Percentiles rank a stretch among this genome's conserved stretches.
These are phyloP conservation scores for Physella acuta DNA, from an alignment of 1,140 invertebrate genomes.

Conservation along the genomic window DNA sequence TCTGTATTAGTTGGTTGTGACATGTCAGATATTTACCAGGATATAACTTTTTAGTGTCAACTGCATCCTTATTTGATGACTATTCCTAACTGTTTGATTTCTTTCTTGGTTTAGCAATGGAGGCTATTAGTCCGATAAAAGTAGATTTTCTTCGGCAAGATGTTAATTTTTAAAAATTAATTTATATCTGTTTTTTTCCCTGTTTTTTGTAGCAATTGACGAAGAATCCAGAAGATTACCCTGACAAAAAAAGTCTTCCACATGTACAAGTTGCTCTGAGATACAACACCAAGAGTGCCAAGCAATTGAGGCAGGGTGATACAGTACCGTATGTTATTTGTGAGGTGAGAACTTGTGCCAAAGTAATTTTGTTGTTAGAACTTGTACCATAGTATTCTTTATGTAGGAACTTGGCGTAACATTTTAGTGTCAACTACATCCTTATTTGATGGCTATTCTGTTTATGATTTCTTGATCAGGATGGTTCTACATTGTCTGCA, in stretches of 20 bases:
- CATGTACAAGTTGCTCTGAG: conserved; percentile 92
- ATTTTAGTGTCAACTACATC: background rate
- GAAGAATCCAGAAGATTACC: conserved; percentile 91
- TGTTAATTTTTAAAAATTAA: background rate
- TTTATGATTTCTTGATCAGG: conserved; percentile 42
- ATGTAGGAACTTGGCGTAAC: background rate
- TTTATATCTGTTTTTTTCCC: conserved; percentile 15
- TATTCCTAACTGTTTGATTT: too few relatives aligned
- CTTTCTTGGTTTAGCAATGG: too few relatives aligned
- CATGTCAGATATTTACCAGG: too few relatives aligned
- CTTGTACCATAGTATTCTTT: background rate
- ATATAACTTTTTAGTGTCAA: too few relatives aligned
- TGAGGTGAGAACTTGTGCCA: conserved; percentile 61
- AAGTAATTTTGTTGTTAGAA: background rate
- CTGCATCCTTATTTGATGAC: too few relatives aligned
- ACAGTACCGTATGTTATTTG: conserved; percentile 96
- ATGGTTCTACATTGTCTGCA: conserved; percentile 68
- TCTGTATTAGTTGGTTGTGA: too few relatives aligned
- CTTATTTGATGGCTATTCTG: too few relatives aligned
- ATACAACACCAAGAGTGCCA: conserved; percentile 69
- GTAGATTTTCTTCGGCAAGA: background rate
- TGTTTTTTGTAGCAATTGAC: conserved; percentile 74
- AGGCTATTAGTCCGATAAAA: too few relatives aligned
- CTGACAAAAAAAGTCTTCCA: conserved; percentile 79
- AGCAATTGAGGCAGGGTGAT: conserved; percentile 88